These are phyloP conservation scores for Piprites chloris DNA, from an alignment of 2,113 vertebrate species.

Conservation along the genomic window DNA sequence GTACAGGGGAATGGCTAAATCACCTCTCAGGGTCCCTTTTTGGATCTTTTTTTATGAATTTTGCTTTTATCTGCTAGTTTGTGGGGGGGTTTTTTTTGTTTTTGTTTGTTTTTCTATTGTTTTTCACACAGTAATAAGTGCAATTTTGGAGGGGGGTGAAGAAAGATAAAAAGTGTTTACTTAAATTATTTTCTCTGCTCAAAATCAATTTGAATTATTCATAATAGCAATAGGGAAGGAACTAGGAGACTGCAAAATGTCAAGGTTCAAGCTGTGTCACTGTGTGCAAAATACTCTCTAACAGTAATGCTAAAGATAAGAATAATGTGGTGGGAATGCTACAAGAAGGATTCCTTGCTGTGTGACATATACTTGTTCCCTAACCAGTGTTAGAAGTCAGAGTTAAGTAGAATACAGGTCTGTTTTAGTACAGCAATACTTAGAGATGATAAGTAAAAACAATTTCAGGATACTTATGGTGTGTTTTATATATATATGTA, in stretches of 20 bases:
- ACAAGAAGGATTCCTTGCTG: neutral
- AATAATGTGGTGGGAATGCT: neutral
- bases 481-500: neutral
- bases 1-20: neutral
- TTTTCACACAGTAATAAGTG: neutral
- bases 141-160: neutral
- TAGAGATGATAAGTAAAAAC: neutral
- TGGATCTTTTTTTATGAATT: neutral
- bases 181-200: slow-evolving; percentile 6
- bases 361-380: neutral
- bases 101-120: neutral
- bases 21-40: neutral
- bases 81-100: neutral
- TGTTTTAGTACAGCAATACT: neutral
- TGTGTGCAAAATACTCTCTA: neutral
- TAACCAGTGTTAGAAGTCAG: neutral
- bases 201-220: slow-evolving; percentile 12
- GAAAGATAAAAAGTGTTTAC: neutral
- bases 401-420: neutral
- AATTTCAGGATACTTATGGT: neutral
- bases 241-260: neutral
- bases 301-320: neutral
- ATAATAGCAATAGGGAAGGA: neutral
- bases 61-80: neutral
- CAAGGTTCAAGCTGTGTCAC: neutral